Evolutionary conservation across 2,888 invertebrate species (phyloP).

Genomic region (Agrotis puta): DNA sequence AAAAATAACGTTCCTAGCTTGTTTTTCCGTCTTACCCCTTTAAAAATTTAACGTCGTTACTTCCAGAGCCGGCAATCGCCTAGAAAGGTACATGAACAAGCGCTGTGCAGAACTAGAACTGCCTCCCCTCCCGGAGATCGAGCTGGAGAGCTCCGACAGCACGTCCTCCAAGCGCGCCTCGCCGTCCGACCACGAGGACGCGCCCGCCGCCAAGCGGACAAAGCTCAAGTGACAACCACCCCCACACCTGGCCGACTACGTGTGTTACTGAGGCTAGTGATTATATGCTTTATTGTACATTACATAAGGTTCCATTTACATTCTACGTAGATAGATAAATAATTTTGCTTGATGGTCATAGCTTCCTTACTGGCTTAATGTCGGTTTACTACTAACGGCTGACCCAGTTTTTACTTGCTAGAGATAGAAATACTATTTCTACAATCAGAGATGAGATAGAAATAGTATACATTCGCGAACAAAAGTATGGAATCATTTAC

Average conservation of each 20-base stretch:
- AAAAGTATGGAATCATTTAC: too few species aligned
- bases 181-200: conserved; percentile 63
- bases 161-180: conserved; percentile 58
- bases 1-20: too few species aligned
- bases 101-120: conserved; percentile 93
- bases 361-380: not conserved
- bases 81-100: conserved; percentile 94
- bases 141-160: conserved; percentile 68
- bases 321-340: conserved; percentile 17
- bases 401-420: too few species aligned
- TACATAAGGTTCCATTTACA: conserved; percentile 44
- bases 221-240: conserved; percentile 80
- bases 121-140: conserved; percentile 84
- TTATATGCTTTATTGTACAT: conserved; percentile 20
- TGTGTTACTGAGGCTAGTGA: conserved; percentile 73
- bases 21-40: too few species aligned
- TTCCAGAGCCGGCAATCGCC: conserved; percentile 93
- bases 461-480: too few species aligned
- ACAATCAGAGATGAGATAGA: too few species aligned
- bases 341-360: not conserved
- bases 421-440: too few species aligned
- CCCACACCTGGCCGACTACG: conserved; percentile 73
- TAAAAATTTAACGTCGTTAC: too few species aligned
- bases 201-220: conserved; percentile 73
- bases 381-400: not conserved